phyloP scores from a whole-genome alignment of 92 coral and sea anemone species.

The Umimayanthus chanpuru region DNA sequence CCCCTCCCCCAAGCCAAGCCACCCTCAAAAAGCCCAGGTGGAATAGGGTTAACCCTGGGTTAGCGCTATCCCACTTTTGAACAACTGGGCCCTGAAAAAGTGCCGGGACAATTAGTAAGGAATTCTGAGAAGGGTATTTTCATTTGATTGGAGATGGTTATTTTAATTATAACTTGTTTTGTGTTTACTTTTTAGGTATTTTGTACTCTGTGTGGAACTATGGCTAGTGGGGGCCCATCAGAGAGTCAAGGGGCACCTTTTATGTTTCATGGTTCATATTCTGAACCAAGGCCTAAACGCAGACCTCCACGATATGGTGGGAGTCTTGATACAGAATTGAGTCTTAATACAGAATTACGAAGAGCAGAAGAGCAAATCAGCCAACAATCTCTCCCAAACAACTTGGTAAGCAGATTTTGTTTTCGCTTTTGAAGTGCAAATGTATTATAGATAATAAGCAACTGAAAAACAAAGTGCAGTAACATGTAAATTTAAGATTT shows the following conservation, averaged over 20 bases:
- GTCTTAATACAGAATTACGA: constrained; percentile 85
- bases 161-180: not conserved
- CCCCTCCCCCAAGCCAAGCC: too few species aligned
- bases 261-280: constrained; percentile 54
- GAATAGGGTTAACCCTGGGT: too few species aligned
- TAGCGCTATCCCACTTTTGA: too few species aligned
- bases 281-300: constrained; percentile 87
- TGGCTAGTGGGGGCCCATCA: constrained; percentile 91
- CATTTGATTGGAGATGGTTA: too few species aligned
- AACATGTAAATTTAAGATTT: too few species aligned
- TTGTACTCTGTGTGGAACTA: constrained; percentile 46
- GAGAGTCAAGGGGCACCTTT: constrained; percentile 66
- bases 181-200: constrained; percentile 35
- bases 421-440: not conserved
- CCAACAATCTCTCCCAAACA: constrained; percentile 87
- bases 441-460: too few species aligned
- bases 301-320: constrained; percentile 86
- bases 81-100: too few species aligned
- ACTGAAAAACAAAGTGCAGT: too few species aligned
- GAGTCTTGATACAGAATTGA: constrained; percentile 88
- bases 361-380: constrained; percentile 76
- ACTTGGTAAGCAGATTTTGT: constrained; percentile 67
- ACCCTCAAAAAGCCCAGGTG: too few species aligned
- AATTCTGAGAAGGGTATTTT: too few species aligned
- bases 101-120: too few species aligned